Conservation (phyloP, 2,888 invertebrate genomes). For the Agriopis marginaria region DNA sequence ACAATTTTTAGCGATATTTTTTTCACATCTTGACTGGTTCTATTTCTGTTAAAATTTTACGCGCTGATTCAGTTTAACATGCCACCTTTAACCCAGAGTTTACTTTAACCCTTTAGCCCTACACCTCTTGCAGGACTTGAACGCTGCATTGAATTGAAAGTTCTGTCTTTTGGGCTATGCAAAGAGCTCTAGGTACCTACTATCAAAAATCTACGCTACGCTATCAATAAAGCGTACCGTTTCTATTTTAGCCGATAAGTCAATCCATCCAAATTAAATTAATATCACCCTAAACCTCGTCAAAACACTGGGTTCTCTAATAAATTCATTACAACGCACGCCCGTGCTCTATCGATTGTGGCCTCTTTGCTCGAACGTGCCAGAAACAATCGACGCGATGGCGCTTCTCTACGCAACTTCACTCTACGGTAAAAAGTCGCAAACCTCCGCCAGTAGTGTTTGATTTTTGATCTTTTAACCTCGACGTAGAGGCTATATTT, state of each 20-base stretch:
- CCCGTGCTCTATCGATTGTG: constrained; percentile 86
- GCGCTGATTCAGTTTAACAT: too few relatives aligned
- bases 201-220: neutral
- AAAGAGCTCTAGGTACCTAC: neutral
- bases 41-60: too few relatives aligned
- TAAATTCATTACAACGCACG: constrained; percentile 86
- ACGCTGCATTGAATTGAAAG: too few relatives aligned
- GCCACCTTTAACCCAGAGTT: too few relatives aligned
- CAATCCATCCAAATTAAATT: constrained; percentile 20
- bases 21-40: too few relatives aligned
- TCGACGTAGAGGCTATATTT: constrained; percentile 48
- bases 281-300: constrained; percentile 51
- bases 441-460: constrained; percentile 35
- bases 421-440: constrained; percentile 52
- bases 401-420: constrained; percentile 82
- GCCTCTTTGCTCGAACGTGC: constrained; percentile 84
- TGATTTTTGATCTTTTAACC: constrained; percentile 42
- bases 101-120: too few relatives aligned
- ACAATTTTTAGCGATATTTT: too few relatives aligned
- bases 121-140: too few relatives aligned
- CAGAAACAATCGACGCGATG: constrained; percentile 83
- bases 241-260: neutral
- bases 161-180: too few relatives aligned
- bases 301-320: constrained; percentile 72
- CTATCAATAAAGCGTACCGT: neutral